Conservation (phyloP, 2,888 invertebrate species). For the Drosophila lacicola region DNA sequence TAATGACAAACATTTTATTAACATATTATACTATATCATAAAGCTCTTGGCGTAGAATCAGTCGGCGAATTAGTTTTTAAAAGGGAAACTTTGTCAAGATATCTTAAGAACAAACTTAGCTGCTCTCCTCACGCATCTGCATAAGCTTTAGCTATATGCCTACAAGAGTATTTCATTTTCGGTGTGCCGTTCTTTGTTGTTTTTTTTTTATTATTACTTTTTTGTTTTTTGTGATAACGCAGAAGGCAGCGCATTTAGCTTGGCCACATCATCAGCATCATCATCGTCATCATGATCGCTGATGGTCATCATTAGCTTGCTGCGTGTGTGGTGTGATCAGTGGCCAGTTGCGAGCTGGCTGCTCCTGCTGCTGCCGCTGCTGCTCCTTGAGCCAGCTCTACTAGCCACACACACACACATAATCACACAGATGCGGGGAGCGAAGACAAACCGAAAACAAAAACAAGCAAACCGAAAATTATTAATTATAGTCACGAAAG, state of each 20-base stretch:
- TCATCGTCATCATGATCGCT: slow-evolving; percentile 36
- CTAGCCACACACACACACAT: slow-evolving; percentile 35
- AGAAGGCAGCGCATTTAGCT: slow-evolving; percentile 30
- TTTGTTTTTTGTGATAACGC: slow-evolving; percentile 44
- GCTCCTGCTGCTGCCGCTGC: slow-evolving; percentile 40
- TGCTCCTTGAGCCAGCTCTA: slow-evolving; percentile 47
- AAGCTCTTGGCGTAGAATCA: too few relatives aligned
- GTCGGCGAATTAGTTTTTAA: too few relatives aligned
- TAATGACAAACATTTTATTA: too few relatives aligned
- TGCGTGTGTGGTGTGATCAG: slow-evolving; percentile 77
- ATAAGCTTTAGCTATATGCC: too few relatives aligned
- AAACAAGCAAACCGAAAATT: slow-evolving; percentile 68
- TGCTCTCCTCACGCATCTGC: too few relatives aligned
- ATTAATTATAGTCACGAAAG: slow-evolving; percentile 84
- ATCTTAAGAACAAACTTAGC: too few relatives aligned
- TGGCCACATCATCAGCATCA: slow-evolving; percentile 26
- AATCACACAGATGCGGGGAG: slow-evolving; percentile 5
- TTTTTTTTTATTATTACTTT: slow-evolving; percentile 10
- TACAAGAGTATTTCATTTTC: too few relatives aligned
- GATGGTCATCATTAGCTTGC: slow-evolving; percentile 53
- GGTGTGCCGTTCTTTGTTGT: background rate
- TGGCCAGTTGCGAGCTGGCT: slow-evolving; percentile 51
- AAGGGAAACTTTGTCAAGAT: too few relatives aligned
- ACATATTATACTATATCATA: too few relatives aligned
- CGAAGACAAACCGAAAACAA: slow-evolving; percentile 38